Base-by-base conservation (phyloP, 2,888 invertebrate species). In the Chrysodeixis includens region DNA sequence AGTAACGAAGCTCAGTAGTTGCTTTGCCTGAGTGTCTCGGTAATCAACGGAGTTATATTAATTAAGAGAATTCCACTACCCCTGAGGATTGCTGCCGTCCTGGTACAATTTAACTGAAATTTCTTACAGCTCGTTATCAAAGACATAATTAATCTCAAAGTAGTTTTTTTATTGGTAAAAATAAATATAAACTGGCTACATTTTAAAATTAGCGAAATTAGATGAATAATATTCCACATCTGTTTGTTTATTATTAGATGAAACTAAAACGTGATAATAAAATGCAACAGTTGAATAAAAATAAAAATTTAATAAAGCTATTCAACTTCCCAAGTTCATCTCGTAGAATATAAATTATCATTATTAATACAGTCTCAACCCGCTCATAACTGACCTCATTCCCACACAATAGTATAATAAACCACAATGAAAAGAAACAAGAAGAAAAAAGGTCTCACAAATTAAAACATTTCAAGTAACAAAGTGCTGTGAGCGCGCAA, bases 391-490 rank as follows among this genome's bases (percentile, higher is more conserved):
- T 63, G 62, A 74, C 62, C 46, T 14, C 32, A 14, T 53, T 52
- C 10, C 52, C 26, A 58, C 52, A 52, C 61, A 57, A 62, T 58
- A 57, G 58, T 70, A 40, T 40, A 70, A 74, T 66, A 61, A 74
- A 74, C 62, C 51, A 56, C 61, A 61, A 64, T 62, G 63, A 59
- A 58, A 71, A 53, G 30, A 40, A 30, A 26, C 59, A 58, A 62
- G 20, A 44, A 16, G 62, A 60, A 61, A 66, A 51, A 61, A 71
- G 61, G 59, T 40, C 56, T 64, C 63, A 59, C 71, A 75, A 74
- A 74, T 75, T 75, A 74, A 75, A 74, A 74, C 67, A 67, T 74
- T 74, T 67, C 71, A 61, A 74, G 75, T 71, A 74, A 75, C 75
- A 63, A 75, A 74, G 71, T 71, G 74, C 56, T 74, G 66, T 18